Conservation (phyloP, 2,888 invertebrate genomes). For the Agrochola macilenta region DNA sequence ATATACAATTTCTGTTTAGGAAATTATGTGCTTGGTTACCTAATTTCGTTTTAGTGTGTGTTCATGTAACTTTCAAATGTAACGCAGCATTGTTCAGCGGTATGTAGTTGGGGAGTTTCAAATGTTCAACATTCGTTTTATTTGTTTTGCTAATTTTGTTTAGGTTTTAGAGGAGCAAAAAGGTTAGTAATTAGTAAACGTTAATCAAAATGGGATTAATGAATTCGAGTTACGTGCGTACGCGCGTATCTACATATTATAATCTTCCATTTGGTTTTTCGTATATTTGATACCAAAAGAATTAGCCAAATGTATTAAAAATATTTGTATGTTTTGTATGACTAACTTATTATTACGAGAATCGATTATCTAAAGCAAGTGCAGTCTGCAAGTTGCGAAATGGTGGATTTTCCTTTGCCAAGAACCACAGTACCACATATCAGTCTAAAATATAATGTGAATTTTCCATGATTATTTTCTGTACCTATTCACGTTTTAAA, state of each 20-base stretch:
- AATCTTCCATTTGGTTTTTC: background rate
- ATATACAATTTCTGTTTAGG: conserved; percentile 59
- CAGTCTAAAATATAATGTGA: background rate
- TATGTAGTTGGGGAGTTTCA: conserved; percentile 35
- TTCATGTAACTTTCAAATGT: conserved; percentile 47
- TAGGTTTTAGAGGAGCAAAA: background rate
- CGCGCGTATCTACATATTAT: background rate
- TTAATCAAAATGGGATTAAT: background rate
- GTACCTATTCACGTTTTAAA: background rate
- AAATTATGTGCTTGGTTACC: conserved; percentile 61
- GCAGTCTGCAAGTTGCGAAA: background rate
- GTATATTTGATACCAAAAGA: background rate
- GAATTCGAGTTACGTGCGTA: background rate
- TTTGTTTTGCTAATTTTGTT: conserved; percentile 33
- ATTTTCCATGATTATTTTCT: background rate
- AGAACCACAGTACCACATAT: background rate
- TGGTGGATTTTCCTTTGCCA: background rate
- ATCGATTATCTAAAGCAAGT: background rate
- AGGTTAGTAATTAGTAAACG: background rate
- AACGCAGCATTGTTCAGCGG: conserved; percentile 47
- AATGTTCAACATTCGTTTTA: conserved; percentile 35
- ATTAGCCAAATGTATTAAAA: background rate
- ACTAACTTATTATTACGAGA: background rate
- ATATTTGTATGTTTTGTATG: background rate
- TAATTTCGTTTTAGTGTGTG: conserved; percentile 61